phyloP scores from a whole-genome alignment of 2,888 invertebrate genomes.

The Agrilus cyanescens region DNA sequence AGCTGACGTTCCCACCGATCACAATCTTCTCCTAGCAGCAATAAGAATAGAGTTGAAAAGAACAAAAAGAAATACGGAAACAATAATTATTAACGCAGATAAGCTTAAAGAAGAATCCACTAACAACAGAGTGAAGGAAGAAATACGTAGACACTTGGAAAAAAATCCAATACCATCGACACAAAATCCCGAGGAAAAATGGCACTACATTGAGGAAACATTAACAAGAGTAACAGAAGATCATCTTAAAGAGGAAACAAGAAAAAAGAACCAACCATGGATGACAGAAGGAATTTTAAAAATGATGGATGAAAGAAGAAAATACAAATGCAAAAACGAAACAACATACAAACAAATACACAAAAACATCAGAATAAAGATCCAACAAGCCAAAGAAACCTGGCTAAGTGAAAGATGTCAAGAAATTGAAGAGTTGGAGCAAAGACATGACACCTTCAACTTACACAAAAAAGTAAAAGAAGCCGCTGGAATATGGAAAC shows the following conservation, averaged over 20 bases:
- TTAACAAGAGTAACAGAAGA: no score
- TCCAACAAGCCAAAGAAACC: conserved; percentile 4
- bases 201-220: no score
- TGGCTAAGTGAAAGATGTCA: conserved; percentile 3
- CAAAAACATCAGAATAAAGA: conserved; percentile 6
- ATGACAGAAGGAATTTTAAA: conserved; percentile 7
- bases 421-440: conserved; percentile 6
- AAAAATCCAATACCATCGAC: no score
- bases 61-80: no score
- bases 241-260: conserved; percentile 2
- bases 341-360: conserved; percentile 5
- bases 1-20: no score
- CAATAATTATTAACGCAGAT: no score
- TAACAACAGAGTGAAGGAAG: no score
- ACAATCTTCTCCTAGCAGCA: no score
- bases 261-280: conserved; percentile 4
- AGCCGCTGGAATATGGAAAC: conserved; percentile 5
- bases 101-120: no score
- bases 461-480: conserved; percentile 9
- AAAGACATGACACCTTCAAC: conserved; percentile 2
- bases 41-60: no score
- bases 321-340: conserved; percentile 5
- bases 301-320: conserved; percentile 5
- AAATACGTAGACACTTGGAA: no score
- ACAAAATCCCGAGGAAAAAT: no score